Base-by-base conservation (phyloP, 2,113 vertebrate genomes). In the Sinocyclocheilus rhinocerous region DNA sequence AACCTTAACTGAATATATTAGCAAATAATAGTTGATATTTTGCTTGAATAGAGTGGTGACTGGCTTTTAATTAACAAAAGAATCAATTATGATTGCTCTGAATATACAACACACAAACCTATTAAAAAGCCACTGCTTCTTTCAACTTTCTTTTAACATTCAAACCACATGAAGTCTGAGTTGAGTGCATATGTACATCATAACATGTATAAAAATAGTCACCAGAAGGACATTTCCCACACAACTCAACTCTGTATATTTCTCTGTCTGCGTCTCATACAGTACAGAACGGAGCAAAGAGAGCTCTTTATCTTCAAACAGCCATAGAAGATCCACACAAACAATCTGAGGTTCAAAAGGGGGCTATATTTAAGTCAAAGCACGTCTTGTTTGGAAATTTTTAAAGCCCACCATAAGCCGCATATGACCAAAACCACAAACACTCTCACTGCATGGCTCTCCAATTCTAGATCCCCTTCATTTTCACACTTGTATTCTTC, bases 191-290 rank as follows among this genome's bases (percentile, higher is more conserved):
- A 22, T 45, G 39, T n/a, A 45, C 45, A 22, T 48, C 39, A 48
- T 39, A 75, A 42, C 36, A 50, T 76, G 63, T 26, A 65, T 39
- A 75, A 45, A 75, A 75, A 75, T 75, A 75, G 70, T 73, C 39
- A 73, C 70, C 50, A 59, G 16, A 22, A 36, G 29, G 8, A 33
- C 2, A 78, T 79, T 80, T 42, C 20, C 57, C 29, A 10, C 52
- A 52, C 18, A 59, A 88, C 87, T 89, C 70, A 89, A 91, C 90
- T 88, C 42, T 72, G 88, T 89, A 45, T 48, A 84, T 86, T 86
- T 76, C 83, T 73, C 81, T 89, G 86, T 91, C 92, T 92, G 89
- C 89, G 91, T 36, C 20, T 52, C 45, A 11, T 22, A 82, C 45
- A 33, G 61, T n/a, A 33, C n/a, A 67, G 16, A 52, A 33, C 63